Evolutionary conservation across 2,888 invertebrate genomes (phyloP).

Genomic region (Celastrina argiolus): DNA sequence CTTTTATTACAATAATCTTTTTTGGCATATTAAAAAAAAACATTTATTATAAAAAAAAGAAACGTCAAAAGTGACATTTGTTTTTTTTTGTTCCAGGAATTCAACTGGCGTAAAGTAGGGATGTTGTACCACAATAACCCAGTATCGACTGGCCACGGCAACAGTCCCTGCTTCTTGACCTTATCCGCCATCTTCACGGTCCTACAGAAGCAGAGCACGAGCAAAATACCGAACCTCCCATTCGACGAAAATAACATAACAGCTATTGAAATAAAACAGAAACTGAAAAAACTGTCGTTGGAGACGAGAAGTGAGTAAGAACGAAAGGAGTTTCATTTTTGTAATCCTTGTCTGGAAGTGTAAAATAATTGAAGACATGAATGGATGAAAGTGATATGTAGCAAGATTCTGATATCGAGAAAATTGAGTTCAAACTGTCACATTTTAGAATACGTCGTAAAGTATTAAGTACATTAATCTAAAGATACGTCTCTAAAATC

Average conservation of each 20-base stretch:
- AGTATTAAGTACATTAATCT: too few relatives aligned
- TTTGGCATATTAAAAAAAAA: too few relatives aligned
- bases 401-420: too few relatives aligned
- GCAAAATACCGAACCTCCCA: constrained; percentile 73
- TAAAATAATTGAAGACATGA: too few relatives aligned
- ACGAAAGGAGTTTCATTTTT: constrained; percentile 33
- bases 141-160: constrained; percentile 78
- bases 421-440: too few relatives aligned
- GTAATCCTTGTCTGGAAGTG: background rate
- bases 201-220: constrained; percentile 64
- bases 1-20: too few relatives aligned
- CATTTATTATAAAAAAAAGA: too few relatives aligned
- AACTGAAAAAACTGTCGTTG: constrained; percentile 79
- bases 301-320: constrained; percentile 84
- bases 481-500: too few relatives aligned
- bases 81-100: constrained; percentile 78
- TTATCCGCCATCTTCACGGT: constrained; percentile 81
- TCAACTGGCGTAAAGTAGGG: constrained; percentile 85
- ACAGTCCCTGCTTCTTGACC: constrained; percentile 88
- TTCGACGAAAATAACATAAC: constrained; percentile 81
- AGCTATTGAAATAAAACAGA: constrained; percentile 73
- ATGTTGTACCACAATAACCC: constrained; percentile 86
- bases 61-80: too few relatives aligned
- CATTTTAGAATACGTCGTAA: too few relatives aligned
- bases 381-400: too few relatives aligned